These are phyloP conservation scores for Procambarus clarkii DNA, from an alignment of 1,140 invertebrate genomes.

Conservation along the genomic window DNA sequence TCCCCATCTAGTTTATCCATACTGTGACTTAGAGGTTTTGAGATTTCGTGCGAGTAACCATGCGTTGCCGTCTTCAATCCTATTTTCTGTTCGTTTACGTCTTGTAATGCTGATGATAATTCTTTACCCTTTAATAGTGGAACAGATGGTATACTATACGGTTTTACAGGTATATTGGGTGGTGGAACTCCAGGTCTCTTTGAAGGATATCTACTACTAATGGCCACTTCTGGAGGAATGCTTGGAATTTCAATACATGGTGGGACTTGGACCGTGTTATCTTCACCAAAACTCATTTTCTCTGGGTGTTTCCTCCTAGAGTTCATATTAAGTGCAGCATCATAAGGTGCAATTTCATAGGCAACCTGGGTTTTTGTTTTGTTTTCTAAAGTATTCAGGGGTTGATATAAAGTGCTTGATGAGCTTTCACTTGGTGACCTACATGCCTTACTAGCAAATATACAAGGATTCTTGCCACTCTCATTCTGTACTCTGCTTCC, in stretches of 20 bases:
- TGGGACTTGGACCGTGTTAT: background rate
- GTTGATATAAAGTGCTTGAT: constrained; percentile 41
- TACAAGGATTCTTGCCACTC: background rate
- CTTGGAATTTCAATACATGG: background rate
- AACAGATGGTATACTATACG: background rate
- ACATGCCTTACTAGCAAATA: background rate
- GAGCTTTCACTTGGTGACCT: constrained; percentile 38
- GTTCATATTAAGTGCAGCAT: background rate
- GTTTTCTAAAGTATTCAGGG: background rate
- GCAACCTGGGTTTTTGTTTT: background rate
- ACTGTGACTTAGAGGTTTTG: constrained; percentile 11
- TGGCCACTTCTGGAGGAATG: too few species aligned
- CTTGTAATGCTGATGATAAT: background rate
- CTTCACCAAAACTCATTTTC: background rate
- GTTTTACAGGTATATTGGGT: background rate
- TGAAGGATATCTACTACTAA: too few species aligned
- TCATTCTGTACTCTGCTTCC: constrained; percentile 3
- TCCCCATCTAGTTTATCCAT: constrained; percentile 26
- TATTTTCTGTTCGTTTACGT: background rate
- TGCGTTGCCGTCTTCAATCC: background rate
- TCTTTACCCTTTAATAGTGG: background rate
- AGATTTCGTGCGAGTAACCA: background rate
- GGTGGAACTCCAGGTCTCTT: background rate
- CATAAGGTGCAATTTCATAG: constrained; percentile 36
- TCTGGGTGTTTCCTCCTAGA: background rate